These are phyloP conservation scores for Limnephilus lunatus DNA, from an alignment of 2,888 invertebrate species.

Conservation along the genomic window DNA sequence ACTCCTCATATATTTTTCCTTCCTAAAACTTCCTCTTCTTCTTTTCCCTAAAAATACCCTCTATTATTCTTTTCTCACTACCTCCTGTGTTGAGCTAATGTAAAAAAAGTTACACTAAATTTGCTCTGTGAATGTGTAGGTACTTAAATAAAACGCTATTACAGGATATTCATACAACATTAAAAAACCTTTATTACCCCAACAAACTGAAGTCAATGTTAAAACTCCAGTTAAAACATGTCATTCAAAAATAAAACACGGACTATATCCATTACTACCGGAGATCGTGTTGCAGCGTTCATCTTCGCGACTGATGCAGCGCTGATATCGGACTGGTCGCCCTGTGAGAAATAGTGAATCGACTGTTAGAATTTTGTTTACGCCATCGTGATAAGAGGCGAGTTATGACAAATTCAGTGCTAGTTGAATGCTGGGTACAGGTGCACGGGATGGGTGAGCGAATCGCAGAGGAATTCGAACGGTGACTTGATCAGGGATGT, in stretches of 20 bases:
- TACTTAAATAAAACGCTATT: too few species aligned
- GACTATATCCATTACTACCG: constrained; percentile 35
- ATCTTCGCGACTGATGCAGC: constrained; percentile 53
- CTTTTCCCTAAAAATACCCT: too few species aligned
- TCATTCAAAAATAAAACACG: neutral
- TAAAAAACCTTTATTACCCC: neutral
- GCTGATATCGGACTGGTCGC: constrained; percentile 52
- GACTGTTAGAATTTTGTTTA: constrained; percentile 56
- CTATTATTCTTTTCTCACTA: too few species aligned
- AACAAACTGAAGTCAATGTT: neutral
- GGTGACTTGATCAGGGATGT: constrained; percentile 17
- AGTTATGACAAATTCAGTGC: constrained; percentile 62
- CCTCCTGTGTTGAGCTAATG: too few species aligned
- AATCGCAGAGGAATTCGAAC: constrained; percentile 45
- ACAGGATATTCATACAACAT: neutral
- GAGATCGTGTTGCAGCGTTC: constrained; percentile 54
- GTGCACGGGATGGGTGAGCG: constrained; percentile 43
- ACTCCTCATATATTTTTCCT: too few species aligned
- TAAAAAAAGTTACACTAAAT: too few species aligned
- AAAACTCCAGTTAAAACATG: neutral
- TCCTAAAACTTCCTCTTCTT: too few species aligned
- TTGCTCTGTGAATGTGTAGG: too few species aligned
- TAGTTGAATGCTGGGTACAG: constrained; percentile 53
- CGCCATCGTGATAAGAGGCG: constrained; percentile 53
- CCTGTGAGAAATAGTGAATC: constrained; percentile 50